These are phyloP conservation scores for Cheilosia impressa DNA, from an alignment of 2,888 invertebrate genomes.

Conservation along the genomic window DNA sequence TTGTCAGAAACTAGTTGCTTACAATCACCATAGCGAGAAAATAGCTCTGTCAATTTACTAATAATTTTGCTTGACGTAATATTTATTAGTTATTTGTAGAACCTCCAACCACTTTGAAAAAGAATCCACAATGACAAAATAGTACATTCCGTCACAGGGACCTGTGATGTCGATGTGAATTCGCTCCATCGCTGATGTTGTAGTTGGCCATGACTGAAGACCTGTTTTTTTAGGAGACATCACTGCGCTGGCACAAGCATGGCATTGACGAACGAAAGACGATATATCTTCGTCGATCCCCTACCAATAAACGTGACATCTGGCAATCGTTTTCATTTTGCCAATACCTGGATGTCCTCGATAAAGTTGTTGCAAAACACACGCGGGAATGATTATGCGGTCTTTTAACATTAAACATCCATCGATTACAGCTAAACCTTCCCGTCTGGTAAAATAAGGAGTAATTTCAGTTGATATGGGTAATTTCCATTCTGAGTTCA, in stretches of 20 bases:
- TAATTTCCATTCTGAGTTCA: neutral
- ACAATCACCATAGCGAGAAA: constrained; percentile 28
- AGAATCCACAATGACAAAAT: too few species aligned
- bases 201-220: constrained; percentile 67
- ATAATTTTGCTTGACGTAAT: constrained; percentile 2
- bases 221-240: neutral
- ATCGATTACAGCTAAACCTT: constrained; percentile 1
- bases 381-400: neutral
- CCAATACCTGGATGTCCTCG: constrained; percentile 7
- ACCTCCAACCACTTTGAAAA: too few species aligned
- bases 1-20: constrained; percentile 76
- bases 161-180: too few species aligned
- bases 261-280: neutral
- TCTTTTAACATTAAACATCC: constrained; percentile 3
- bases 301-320: constrained; percentile 77
- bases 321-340: constrained; percentile 32
- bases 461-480: neutral
- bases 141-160: too few species aligned
- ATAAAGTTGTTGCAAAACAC: constrained; percentile 5
- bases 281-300: constrained; percentile 75
- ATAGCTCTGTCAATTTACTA: neutral
- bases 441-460: neutral
- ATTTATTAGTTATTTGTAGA: constrained; percentile 68
- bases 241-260: neutral
- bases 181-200: constrained; percentile 63